These are phyloP conservation scores for Argopecten irradians DNA, from an alignment of 1,140 invertebrate species.

Conservation along the genomic window DNA sequence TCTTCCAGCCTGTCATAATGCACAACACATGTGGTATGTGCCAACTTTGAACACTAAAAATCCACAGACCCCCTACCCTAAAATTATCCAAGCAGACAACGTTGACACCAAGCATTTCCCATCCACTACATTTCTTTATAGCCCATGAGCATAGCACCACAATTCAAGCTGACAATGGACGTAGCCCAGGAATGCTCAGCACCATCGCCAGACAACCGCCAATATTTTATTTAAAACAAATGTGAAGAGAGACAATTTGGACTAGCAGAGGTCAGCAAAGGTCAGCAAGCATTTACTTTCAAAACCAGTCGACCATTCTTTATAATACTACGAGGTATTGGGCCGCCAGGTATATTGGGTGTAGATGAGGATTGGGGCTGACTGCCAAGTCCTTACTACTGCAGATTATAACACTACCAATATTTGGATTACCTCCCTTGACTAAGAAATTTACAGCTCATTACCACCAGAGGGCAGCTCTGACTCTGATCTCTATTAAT, in stretches of 20 bases:
- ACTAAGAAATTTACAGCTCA: neutral
- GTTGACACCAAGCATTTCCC: constrained; percentile 20
- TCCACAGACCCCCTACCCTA: constrained; percentile 14
- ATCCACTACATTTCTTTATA: constrained; percentile 1
- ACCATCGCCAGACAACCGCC: neutral
- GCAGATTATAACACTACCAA: too few species aligned
- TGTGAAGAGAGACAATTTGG: constrained; percentile 21
- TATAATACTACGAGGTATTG: neutral
- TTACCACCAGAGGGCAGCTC: constrained; percentile 13
- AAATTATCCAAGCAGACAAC: constrained; percentile 18
- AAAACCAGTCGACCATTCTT: constrained; percentile 9
- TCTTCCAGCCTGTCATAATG: constrained; percentile 14
- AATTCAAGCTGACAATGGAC: constrained; percentile 10
- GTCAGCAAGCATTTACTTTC: constrained; percentile 21
- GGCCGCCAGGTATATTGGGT: too few species aligned
- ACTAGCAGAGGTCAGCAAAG: neutral
- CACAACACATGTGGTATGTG: constrained; percentile 20
- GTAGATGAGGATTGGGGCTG: too few species aligned
- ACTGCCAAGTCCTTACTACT: neutral
- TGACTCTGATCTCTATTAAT: neutral
- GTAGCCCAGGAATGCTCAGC: constrained; percentile 13
- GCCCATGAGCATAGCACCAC: neutral
- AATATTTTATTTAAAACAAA: constrained; percentile 24
- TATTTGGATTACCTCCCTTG: constrained; percentile 7
- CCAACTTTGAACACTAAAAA: constrained; percentile 17